phyloP scores from a whole-genome alignment of 2,888 invertebrate genomes.

The Trachelus troglodyta region DNA sequence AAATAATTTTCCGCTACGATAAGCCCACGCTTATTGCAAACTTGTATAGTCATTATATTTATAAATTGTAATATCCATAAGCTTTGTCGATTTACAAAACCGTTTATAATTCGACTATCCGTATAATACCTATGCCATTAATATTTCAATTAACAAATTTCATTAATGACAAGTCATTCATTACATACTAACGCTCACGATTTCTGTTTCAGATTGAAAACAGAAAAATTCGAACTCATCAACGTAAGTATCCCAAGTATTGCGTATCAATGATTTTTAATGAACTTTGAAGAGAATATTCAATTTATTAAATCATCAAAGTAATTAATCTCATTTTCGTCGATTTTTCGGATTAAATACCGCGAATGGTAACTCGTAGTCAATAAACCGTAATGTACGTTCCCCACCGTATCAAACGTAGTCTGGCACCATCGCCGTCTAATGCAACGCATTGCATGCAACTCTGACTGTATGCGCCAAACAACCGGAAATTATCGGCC shows the following conservation, averaged over 20 bases:
- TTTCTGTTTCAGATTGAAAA: slow-evolving; percentile 78
- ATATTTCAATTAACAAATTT: neutral
- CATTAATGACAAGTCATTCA: neutral
- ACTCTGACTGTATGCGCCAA: slow-evolving; percentile 38
- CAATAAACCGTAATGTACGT: slow-evolving; percentile 39
- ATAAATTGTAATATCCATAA: neutral
- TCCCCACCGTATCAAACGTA: slow-evolving; percentile 37
- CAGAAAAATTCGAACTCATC: slow-evolving; percentile 86
- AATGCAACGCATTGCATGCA: slow-evolving; percentile 41
- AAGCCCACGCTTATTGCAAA: slow-evolving; percentile 15
- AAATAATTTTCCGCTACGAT: slow-evolving; percentile 26
- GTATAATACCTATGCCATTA: no score
- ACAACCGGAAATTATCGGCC: slow-evolving; percentile 54
- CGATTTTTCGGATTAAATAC: no score
- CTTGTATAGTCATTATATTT: neutral
- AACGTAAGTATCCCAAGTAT: slow-evolving; percentile 78
- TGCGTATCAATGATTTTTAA: slow-evolving; percentile 8
- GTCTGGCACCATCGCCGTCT: slow-evolving; percentile 32
- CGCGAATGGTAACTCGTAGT: no score
- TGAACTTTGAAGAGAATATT: no score
- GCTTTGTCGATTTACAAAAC: no score
- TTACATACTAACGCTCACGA: neutral
- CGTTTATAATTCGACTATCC: no score
- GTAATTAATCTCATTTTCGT: no score
- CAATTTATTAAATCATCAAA: no score